These are phyloP conservation scores for Prietella phreatophila DNA, from an alignment of 2,113 vertebrate genomes.

Conservation along the genomic window DNA sequence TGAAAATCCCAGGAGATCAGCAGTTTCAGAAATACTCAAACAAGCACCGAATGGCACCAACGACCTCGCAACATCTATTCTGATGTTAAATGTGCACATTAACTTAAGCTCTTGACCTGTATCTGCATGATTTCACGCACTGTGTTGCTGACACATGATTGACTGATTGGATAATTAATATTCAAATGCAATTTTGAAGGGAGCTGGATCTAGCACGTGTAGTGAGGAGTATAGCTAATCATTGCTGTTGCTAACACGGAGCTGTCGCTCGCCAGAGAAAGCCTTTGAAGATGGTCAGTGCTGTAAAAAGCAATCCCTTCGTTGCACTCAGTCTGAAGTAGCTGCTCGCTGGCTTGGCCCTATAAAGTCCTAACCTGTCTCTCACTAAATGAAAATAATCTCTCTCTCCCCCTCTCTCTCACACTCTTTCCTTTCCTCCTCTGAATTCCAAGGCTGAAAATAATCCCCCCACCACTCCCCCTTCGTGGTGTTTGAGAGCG, in stretches of 20 bases:
- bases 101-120: neutral
- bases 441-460: constrained; percentile 46
- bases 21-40: neutral
- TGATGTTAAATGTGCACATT: neutral
- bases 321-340: constrained; percentile 48
- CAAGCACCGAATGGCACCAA: neutral
- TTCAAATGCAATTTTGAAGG: neutral
- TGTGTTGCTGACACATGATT: neutral
- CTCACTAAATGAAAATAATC: constrained; percentile 48
- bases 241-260: constrained; percentile 32
- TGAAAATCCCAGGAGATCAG: neutral
- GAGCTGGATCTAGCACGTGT: neutral
- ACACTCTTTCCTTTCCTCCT: neutral
- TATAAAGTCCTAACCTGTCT: constrained; percentile 47
- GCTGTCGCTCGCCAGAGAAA: constrained; percentile 23
- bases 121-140: neutral
- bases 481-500: constrained; percentile 18
- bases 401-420: constrained; percentile 11
- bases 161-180: neutral
- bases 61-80: neutral
- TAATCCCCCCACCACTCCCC: constrained; percentile 39
- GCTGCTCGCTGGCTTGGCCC: constrained; percentile 37
- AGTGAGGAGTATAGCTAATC: constrained; percentile 10
- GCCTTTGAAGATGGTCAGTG: constrained; percentile 45
- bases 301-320: constrained; percentile 40